Evolutionary conservation across 2,888 invertebrate species (phyloP), one percentile per base, ranked within the genome.

Genomic region (Acrobasis repandana): DNA sequence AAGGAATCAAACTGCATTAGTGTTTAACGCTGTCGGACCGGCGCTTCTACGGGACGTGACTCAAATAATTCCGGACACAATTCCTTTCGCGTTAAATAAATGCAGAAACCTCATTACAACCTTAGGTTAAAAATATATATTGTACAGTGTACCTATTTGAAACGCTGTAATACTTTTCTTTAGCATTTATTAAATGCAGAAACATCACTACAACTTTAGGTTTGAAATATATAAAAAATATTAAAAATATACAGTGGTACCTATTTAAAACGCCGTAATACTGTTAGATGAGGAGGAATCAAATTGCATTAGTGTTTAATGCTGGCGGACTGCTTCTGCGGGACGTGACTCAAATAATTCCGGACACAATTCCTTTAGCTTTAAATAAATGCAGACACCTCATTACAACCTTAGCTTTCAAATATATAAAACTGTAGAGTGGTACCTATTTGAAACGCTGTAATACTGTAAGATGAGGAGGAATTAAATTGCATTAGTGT

Each of bases 1-100:
- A 33, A 16, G 57, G 57, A 48, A 49, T 58, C 58, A 49, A 58
- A 58, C 50, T 58, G 58, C 49, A 58, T 58, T 58, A 58, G 57
- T 57, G 48, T 57, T 48, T 58, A 58, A 49, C 50, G 49, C 49
- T 50, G 48, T 16, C 50, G 34, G 47, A 49, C 58, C 49, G 58
- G 18, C 54, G 38, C 54, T 38, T 58, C 58, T n/a, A 20, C 20
- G 20, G 38, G 15, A 58, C 58, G 58, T 58, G 58, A 50, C 58
- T 58, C 34, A 58, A 58, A 58, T 58, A 58, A 34, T 49, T 46
- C 46, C 6, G 28, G 9, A 5, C 28, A 28, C 38, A 11, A 38
- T 38, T 38, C 10, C 38, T 38, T 34, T 34, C 6, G 9, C 34
- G 6, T 34, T 34, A 34, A 34, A 34, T 34, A 34, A 34, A 34